Conservation (phyloP, 2,113 vertebrate genomes). For the Choloepus hoffmanni region DNA sequence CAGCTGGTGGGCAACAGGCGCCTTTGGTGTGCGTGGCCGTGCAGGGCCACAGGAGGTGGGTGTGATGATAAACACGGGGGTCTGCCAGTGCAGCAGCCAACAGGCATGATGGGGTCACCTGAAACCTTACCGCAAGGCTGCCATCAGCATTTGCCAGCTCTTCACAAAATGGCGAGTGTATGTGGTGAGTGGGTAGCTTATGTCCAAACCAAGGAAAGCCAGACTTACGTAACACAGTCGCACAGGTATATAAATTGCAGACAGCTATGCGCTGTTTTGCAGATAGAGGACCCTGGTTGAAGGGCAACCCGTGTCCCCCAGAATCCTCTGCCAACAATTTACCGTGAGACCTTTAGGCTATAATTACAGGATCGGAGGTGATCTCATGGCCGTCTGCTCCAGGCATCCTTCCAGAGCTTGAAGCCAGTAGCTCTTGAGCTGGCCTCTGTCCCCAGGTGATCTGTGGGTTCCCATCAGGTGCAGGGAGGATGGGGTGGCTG, state of each 20-base stretch:
- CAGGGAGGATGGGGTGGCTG: not conserved
- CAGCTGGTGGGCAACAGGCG: constrained; percentile 22
- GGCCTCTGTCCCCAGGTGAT: not conserved
- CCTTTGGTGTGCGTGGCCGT: rapidly evolving
- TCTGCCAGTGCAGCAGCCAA: too few relatives aligned
- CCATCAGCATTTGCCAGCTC: not conserved
- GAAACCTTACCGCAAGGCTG: not conserved
- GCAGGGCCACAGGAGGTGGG: not conserved
- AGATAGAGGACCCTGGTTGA: not conserved
- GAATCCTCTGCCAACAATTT: not conserved
- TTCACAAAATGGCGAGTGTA: not conserved
- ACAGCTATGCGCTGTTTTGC: too few relatives aligned
- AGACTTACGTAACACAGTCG: not conserved
- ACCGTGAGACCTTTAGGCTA: not conserved
- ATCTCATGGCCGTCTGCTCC: not conserved
- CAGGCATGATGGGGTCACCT: too few relatives aligned
- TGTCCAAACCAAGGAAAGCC: not conserved
- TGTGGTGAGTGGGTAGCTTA: not conserved
- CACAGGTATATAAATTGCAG: not conserved
- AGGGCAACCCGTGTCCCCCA: not conserved
- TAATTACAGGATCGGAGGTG: not conserved
- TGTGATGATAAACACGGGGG: too few relatives aligned
- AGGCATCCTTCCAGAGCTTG: not conserved
- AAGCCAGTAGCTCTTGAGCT: too few relatives aligned
- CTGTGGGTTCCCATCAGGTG: not conserved